Evolutionary conservation across 2,797 vertebrate species (phyloP), one percentile per base, ranked within the genome.

Genomic region (Uromys caudimaculatus): DNA sequence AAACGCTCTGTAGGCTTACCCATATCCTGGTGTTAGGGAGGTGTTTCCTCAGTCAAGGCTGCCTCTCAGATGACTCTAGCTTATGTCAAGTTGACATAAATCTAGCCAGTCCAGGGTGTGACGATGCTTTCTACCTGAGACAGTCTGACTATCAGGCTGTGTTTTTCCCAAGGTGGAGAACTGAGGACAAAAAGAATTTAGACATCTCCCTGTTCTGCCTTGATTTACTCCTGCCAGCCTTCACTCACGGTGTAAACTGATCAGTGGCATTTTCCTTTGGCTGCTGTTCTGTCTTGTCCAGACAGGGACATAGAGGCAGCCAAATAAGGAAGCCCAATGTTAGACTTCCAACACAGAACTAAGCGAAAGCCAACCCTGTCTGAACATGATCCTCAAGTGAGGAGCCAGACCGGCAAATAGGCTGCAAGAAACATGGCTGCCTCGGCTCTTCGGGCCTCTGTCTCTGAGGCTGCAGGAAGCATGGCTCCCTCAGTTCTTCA

Each of bases 301-400:
- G n/a, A 87, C 62, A 93, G 82, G 47, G 5, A 64, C 85, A 52
- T 50, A 69, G n/a, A 81, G 41, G 89, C 56, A 52, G 41, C 93
- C 94, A 87, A 94, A 90, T 91, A 94, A 96, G 96, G 52, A 35
- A 50, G 86, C 60, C 77, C 56, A 82, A 83, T 77, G 29, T 78
- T n/a, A 83, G 95, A 94, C 89, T 93, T 17, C 69, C 89, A 41
- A 44, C n/a, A 41, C 71, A 96, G 73, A 95, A 41, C 4, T 38
- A 7, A 62, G 69, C 0, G 14, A n/a, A 71, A 89, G 87, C 24
- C 93, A 97, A 81, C 85, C 67, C 52, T 54, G 10, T 71, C 82
- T 38, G 24, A 86, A 84, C 73, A 6, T 0, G 5, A 52, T 21
- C 32, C 73, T 71, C 44, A 24, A 32, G n/a, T 32, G 32, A 19